Evolutionary conservation across 1,140 invertebrate genomes (phyloP), one percentile per base, ranked within the genome.

Genomic region (Tachypleus tridentatus): DNA sequence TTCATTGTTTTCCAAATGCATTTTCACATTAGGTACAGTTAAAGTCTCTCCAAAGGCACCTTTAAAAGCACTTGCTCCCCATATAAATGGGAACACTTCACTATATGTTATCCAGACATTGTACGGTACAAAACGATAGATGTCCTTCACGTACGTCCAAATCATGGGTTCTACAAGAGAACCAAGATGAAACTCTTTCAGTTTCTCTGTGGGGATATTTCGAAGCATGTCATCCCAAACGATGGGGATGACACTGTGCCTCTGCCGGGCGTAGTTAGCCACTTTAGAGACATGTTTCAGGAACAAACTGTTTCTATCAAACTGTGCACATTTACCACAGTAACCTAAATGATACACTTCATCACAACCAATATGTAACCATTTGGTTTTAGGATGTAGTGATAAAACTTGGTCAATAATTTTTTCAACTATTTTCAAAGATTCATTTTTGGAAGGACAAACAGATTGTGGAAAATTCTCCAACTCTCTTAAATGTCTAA

Each of bases 201-300:
- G 72, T 49, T 74, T 71, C 3, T 74, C 67, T 29, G 72, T 64
- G 3, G 74, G 65, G 53, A 91, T 83, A 51, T 85, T 81, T 49
- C 91, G 79, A 51, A 97, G 73, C 90, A 97, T 96, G 75, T 98
- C 95, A 73, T 97, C 93, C 95, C 95, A 97, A 69, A 97, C 87
- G 6, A 98, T 84, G 5, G 80, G 77, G 5, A 70, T 77, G 3
- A 80, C 73, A 29, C 73, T 70, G 47, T 81, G 78, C n/a, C 73
- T 74, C 7, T 69, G 67, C 8, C 72, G 63, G 4, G 80, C 75
- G 63, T 78, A 77, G 6, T 64, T 71, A 5, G 79, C 78, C 11
- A 81, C 75, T 50, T 71, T 71, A 6, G 70, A 74, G 6, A 93
- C 80, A 70, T 93, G 89, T 50, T 82, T 80, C 2, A 91, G 73